Evolutionary conservation across 2,888 invertebrate species (phyloP).

Genomic region (Rhagonycha fulva): DNA sequence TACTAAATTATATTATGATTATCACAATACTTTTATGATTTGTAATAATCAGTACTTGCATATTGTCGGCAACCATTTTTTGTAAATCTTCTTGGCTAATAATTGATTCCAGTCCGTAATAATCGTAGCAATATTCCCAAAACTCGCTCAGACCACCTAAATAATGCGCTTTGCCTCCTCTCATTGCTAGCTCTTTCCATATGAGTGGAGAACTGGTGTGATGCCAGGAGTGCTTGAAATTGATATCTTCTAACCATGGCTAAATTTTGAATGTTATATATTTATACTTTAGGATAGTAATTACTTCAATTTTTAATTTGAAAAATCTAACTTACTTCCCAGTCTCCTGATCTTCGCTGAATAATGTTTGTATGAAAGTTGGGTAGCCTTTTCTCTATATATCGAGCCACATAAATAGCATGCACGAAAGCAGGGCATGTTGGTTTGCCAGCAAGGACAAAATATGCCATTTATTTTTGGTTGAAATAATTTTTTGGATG

Average conservation of each 20-base stretch:
- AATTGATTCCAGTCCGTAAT: constrained; percentile 57
- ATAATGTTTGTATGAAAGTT: constrained; percentile 60
- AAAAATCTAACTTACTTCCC: constrained; percentile 54
- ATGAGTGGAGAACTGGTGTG: constrained; percentile 61
- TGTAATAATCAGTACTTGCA: constrained; percentile 36
- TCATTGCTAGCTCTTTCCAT: constrained; percentile 64
- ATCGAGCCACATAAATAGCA: constrained; percentile 60
- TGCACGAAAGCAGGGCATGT: constrained; percentile 60
- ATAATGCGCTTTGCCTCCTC: constrained; percentile 60
- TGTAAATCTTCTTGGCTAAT: constrained; percentile 45
- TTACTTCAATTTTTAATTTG: not conserved
- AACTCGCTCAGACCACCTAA: constrained; percentile 66
- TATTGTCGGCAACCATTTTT: constrained; percentile 42
- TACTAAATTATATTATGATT: constrained; percentile 7
- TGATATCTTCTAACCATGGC: constrained; percentile 59
- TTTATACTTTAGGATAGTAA: not conserved
- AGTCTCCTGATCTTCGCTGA: constrained; percentile 57
- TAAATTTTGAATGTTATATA: constrained; percentile 22
- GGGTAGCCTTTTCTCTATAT: constrained; percentile 60
- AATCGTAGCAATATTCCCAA: constrained; percentile 65
- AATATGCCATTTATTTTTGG: constrained; percentile 51
- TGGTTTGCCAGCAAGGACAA: constrained; percentile 62
- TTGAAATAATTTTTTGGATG: not conserved
- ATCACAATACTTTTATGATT: not conserved
- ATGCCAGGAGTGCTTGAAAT: constrained; percentile 61